A percentile compares a stretch with the other conserved stretches of the same genome.
Conservation (phyloP, 2,797 vertebrate species). For the Sylvilagus floridanus region DNA sequence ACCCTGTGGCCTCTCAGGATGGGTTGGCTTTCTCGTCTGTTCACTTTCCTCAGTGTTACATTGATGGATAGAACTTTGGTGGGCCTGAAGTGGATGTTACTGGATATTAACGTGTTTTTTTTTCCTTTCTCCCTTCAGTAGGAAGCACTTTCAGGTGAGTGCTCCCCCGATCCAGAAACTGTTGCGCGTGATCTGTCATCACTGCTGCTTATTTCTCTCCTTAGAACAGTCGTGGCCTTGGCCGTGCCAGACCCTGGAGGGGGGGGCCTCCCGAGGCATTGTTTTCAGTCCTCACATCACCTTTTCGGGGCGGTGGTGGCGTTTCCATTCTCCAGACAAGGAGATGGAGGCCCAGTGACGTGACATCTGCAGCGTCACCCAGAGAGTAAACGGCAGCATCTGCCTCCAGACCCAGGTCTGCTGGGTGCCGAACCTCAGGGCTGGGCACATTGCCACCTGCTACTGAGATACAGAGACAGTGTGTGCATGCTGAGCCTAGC, state of each 20-base stretch:
- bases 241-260: background rate
- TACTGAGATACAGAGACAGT: background rate
- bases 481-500: background rate
- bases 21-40: background rate
- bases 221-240: background rate
- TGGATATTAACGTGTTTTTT: constrained; percentile 66
- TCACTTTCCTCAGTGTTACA: background rate
- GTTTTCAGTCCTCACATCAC: background rate
- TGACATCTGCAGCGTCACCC: background rate
- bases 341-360: background rate
- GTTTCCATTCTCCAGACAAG: background rate
- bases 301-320: background rate
- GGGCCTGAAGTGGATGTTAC: background rate
- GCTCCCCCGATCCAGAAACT: background rate
- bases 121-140: constrained; percentile 57
- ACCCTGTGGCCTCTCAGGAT: background rate
- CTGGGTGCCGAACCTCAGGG: background rate
- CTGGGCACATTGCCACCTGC: background rate
- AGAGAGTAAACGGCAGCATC: background rate
- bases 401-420: background rate
- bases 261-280: background rate
- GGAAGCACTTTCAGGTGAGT: constrained; percentile 86
- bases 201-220: background rate
- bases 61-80: constrained; percentile 23
- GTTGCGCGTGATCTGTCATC: background rate